These are phyloP conservation scores for Agriopis leucophaearia DNA, from an alignment of 2,888 invertebrate genomes.

Conservation along the genomic window DNA sequence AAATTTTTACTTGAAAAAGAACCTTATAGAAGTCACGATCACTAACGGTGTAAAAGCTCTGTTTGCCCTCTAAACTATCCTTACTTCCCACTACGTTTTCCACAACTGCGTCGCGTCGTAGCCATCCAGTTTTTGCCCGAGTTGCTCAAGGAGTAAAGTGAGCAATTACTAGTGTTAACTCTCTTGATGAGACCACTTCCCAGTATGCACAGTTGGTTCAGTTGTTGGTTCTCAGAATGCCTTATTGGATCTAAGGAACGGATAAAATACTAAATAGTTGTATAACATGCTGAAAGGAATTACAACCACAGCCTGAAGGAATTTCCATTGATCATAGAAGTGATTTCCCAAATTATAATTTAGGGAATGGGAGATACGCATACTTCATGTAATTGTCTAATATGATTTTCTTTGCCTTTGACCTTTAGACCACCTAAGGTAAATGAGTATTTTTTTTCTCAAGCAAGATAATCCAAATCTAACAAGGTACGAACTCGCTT, in stretches of 20 bases:
- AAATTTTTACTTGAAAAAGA: neutral
- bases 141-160: conserved; percentile 46
- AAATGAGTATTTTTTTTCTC: too few species aligned
- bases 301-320: neutral
- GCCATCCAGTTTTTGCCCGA: conserved; percentile 27
- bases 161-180: conserved; percentile 51
- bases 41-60: conserved; percentile 12
- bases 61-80: conserved; percentile 6
- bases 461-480: too few species aligned
- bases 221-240: neutral
- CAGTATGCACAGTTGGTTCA: conserved; percentile 16
- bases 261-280: neutral
- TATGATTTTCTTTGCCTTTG: too few species aligned
- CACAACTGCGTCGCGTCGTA: conserved; percentile 4
- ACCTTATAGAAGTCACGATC: neutral
- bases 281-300: too few species aligned
- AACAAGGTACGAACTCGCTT: too few species aligned
- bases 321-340: too few species aligned
- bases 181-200: conserved; percentile 33
- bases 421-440: too few species aligned
- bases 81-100: neutral
- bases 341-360: too few species aligned
- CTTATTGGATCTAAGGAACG: conserved; percentile 8
- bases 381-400: too few species aligned
- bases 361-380: too few species aligned